Percentiles rank a stretch among this genome's conserved stretches.
Conservation (phyloP, 2,797 vertebrate species). For the Lepus townsendii region DNA sequence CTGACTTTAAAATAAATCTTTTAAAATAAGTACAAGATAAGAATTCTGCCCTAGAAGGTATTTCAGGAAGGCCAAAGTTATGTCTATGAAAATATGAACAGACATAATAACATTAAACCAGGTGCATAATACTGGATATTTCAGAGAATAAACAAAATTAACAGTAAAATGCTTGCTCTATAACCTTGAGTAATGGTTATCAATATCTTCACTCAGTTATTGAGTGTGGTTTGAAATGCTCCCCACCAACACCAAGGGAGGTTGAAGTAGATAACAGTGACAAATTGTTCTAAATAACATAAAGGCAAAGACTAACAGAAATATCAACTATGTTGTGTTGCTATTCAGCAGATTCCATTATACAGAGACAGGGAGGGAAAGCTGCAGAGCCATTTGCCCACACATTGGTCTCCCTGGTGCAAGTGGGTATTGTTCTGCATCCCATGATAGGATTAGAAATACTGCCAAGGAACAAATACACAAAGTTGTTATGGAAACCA, state of each 20-base stretch:
- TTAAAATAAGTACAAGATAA: conserved; percentile 8
- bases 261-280: conserved; percentile 24
- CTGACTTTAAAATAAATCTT: too few species aligned
- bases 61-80: conserved; percentile 9
- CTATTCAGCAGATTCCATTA: not conserved
- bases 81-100: not conserved
- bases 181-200: not conserved
- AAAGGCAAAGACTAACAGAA: conserved; percentile 34
- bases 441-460: conserved; percentile 45
- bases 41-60: not conserved
- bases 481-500: conserved; percentile 82
- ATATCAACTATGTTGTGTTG: not conserved
- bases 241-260: conserved; percentile 21
- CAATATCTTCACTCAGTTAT: not conserved
- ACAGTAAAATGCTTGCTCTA: not conserved
- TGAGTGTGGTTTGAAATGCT: conserved; percentile 31
- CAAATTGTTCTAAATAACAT: conserved; percentile 41
- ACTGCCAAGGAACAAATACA: conserved; percentile 58
- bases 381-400: conserved; percentile 40
- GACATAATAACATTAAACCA: not conserved
- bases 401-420: conserved; percentile 63
- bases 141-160: not conserved
- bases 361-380: not conserved
- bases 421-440: conserved; percentile 55
- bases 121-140: not conserved